Conservation (phyloP, 2,888 invertebrate species). For the Melikaiella ostensackeni region DNA sequence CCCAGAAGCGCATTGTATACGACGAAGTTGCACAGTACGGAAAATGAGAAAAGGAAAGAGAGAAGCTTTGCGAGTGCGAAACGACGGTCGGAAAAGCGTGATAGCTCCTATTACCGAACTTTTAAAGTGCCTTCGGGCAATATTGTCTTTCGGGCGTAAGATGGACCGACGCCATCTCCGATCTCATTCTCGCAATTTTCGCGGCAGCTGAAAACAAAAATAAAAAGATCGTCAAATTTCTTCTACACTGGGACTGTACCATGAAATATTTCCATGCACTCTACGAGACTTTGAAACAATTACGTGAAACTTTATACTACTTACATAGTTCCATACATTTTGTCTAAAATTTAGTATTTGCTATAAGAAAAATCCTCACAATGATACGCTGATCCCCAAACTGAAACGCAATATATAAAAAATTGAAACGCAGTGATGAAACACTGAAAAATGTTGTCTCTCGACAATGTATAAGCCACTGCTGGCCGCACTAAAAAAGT, state of each 20-base stretch:
- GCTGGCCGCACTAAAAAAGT: no score
- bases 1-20: background rate
- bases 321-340: no score
- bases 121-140: constrained; percentile 65
- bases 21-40: background rate
- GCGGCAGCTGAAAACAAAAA: background rate
- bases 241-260: background rate
- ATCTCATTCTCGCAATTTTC: constrained; percentile 29
- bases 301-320: no score
- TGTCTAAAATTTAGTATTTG: no score
- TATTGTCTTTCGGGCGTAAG: constrained; percentile 62
- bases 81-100: constrained; percentile 44
- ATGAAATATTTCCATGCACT: background rate
- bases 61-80: background rate
- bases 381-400: no score
- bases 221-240: background rate
- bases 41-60: background rate
- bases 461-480: no score
- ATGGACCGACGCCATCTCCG: constrained; percentile 56
- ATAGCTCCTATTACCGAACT: constrained; percentile 63
- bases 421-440: no score
- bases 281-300: no score
- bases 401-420: no score
- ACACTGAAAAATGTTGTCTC: no score
- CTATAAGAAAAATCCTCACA: no score